Conservation (phyloP, 2,888 invertebrate species). For the Allolobophora icterica region DNA sequence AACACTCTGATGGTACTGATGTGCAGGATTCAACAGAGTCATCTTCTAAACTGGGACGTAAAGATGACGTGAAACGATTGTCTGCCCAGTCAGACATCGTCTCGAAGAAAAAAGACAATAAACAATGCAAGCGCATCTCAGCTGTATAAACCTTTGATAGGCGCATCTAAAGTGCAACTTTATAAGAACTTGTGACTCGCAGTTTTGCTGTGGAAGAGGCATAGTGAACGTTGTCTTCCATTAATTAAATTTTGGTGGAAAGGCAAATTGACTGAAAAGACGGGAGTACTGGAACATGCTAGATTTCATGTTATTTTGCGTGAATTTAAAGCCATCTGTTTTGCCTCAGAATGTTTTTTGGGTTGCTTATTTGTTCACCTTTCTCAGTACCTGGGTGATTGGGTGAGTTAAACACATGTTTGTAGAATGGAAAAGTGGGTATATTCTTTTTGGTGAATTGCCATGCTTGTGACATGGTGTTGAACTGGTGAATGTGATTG, state of each 20-base stretch:
- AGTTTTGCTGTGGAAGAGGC: not conserved
- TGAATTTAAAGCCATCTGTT: conserved; percentile 13
- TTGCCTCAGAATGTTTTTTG: not conserved
- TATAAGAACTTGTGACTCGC: not conserved
- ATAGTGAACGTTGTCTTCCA: not conserved
- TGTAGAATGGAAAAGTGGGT: conserved; percentile 5
- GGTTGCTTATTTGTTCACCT: not conserved
- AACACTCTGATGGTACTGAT: not conserved
- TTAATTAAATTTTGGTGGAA: not conserved
- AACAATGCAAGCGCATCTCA: not conserved
- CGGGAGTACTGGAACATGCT: not conserved
- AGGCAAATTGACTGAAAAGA: not conserved
- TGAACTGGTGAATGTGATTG: not conserved
- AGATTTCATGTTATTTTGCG: not conserved
- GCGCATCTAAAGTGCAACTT: not conserved
- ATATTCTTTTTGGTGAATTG: not conserved
- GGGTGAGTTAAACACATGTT: not conserved
- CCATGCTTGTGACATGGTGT: too few relatives aligned
- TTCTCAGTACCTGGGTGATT: not conserved
- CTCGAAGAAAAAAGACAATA: conserved; percentile 13
- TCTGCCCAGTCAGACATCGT: not conserved
- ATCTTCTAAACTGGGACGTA: not conserved
- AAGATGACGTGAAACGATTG: not conserved
- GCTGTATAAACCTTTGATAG: not conserved
- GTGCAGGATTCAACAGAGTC: conserved; percentile 18